phyloP scores from a whole-genome alignment of 2,113 vertebrate genomes.

The Nycticryphes semicollaris region DNA sequence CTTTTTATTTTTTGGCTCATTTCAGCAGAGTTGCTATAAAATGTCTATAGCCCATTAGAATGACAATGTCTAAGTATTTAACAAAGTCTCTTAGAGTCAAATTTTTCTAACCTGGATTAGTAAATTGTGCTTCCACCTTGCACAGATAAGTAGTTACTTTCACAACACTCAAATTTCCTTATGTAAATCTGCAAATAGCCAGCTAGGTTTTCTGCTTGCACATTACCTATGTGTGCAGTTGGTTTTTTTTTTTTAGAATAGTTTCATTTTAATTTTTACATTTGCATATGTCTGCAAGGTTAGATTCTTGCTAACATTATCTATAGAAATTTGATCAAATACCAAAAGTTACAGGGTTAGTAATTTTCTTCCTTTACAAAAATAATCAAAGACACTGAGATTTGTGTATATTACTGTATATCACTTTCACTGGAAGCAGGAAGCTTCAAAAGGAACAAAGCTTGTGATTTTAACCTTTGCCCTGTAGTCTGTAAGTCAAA shows the following conservation, averaged over 20 bases:
- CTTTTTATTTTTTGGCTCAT: background rate
- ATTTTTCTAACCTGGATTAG: background rate
- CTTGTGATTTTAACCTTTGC: slow-evolving; percentile 58
- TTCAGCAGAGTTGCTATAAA: background rate
- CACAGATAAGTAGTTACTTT: background rate
- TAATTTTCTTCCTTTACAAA: slow-evolving; percentile 53
- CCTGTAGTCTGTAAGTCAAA: slow-evolving; percentile 57
- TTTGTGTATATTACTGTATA: slow-evolving; percentile 47
- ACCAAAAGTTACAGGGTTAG: slow-evolving; percentile 8
- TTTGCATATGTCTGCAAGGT: background rate
- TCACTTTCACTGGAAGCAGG: slow-evolving; percentile 52
- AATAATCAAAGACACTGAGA: slow-evolving; percentile 47
- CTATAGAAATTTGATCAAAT: background rate
- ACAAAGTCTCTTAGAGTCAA: background rate
- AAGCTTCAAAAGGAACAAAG: slow-evolving; percentile 57
- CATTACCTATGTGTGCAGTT: background rate
- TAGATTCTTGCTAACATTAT: background rate
- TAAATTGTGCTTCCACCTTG: background rate
- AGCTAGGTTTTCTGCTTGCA: background rate
- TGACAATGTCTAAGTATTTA: background rate
- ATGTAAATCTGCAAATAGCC: background rate
- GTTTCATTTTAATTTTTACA: background rate
- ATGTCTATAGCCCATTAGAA: background rate
- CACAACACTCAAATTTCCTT: background rate
- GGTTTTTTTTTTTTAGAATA: background rate